Percentiles rank a stretch among this genome's conserved stretches.
These are phyloP conservation scores for Chitala chitala DNA, from an alignment of 2,113 vertebrate genomes.

Conservation along the genomic window DNA sequence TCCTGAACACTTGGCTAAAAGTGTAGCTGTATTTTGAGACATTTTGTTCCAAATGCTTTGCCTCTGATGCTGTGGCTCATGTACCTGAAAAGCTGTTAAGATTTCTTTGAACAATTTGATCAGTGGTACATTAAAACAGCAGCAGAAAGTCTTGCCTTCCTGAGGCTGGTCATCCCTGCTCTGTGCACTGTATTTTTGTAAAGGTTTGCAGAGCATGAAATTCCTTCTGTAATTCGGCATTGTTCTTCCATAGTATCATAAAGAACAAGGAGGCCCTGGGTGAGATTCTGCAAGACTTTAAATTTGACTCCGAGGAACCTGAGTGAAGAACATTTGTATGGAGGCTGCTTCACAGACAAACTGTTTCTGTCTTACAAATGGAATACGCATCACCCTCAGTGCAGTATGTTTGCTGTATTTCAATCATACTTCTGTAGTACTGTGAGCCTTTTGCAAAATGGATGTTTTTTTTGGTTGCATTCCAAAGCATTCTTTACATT, in stretches of 20 bases:
- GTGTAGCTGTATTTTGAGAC: not conserved
- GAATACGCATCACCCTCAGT: too few relatives aligned
- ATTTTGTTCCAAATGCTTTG: not conserved
- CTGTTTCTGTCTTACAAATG: conserved; percentile 29
- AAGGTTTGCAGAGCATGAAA: not conserved
- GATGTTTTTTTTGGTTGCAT: not conserved
- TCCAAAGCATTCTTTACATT: not conserved
- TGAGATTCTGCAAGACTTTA: conserved; percentile 94
- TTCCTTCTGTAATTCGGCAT: conserved; percentile 2
- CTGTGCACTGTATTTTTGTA: not conserved
- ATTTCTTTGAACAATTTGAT: too few relatives aligned
- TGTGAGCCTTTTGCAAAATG: not conserved
- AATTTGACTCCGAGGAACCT: conserved; percentile 87
- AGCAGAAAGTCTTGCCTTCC: not conserved
- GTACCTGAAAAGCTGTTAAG: too few relatives aligned
- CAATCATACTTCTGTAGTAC: not conserved
- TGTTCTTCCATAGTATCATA: conserved; percentile 73
- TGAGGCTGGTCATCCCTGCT: too few relatives aligned
- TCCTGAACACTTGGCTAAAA: too few relatives aligned
- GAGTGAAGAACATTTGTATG: too few relatives aligned
- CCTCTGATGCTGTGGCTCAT: too few relatives aligned
- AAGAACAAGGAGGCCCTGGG: conserved; percentile 88
- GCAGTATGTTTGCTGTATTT: conserved; percentile 48
- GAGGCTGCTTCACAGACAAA: too few relatives aligned
- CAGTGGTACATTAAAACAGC: too few relatives aligned